Evolutionary conservation across 2,113 vertebrate species (phyloP).

Genomic region (Ancistrus triradiatus): DNA sequence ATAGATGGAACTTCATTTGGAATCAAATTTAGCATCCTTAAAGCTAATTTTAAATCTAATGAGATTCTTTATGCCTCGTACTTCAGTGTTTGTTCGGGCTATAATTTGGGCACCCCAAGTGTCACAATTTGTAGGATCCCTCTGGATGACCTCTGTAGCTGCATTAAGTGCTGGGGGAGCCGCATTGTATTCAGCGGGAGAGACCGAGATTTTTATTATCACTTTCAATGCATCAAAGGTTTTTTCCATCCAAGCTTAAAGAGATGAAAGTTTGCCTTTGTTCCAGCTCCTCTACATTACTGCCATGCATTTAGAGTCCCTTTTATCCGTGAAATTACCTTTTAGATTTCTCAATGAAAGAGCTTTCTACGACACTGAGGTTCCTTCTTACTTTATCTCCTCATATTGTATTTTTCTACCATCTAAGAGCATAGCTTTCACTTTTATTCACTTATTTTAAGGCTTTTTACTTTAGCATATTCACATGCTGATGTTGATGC

Average conservation of each 20-base stretch:
- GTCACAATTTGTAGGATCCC: constrained; percentile 58
- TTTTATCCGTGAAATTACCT: constrained; percentile 84
- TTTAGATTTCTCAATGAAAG: constrained; percentile 80
- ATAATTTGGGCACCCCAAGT: constrained; percentile 66
- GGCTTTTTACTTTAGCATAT: constrained; percentile 51
- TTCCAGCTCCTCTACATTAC: constrained; percentile 80
- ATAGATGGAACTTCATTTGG: constrained; percentile 53
- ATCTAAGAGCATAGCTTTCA: constrained; percentile 65
- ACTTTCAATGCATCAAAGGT: constrained; percentile 83
- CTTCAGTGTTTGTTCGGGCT: constrained; percentile 68
- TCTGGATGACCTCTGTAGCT: constrained; percentile 56
- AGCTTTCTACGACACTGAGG: constrained; percentile 69
- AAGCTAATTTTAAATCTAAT: constrained; percentile 64
- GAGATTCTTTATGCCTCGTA: constrained; percentile 58
- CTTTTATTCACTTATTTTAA: not conserved
- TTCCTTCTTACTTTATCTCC: constrained; percentile 70
- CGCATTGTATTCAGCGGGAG: constrained; percentile 70
- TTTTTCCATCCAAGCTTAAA: constrained; percentile 80
- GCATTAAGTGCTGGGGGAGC: constrained; percentile 73
- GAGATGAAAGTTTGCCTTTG: constrained; percentile 83
- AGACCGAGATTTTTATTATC: constrained; percentile 80
- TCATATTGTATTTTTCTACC: constrained; percentile 52
- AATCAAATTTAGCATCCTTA: constrained; percentile 58
- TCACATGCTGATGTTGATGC: constrained; percentile 58
- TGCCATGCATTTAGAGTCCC: constrained; percentile 78